Conservation (phyloP, 2,797 vertebrate species). For the Alca torda region DNA sequence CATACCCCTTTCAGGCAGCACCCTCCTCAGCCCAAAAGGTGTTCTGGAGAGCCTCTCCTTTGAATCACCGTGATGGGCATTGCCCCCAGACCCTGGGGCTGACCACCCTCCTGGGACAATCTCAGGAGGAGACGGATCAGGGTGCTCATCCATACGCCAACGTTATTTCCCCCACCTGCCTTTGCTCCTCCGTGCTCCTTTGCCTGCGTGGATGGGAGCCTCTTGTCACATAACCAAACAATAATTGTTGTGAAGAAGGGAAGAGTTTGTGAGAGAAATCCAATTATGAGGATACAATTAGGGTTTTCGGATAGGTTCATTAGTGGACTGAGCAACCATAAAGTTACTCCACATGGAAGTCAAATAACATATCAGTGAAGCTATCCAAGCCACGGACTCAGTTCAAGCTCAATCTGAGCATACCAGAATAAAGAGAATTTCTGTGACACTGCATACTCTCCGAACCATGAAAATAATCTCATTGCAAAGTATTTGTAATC, state of each 20-base stretch:
- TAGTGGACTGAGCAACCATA: not conserved
- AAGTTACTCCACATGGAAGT: not conserved
- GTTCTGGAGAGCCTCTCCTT: not conserved
- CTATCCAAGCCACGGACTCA: not conserved
- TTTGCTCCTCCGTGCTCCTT: not conserved
- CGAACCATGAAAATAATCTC: conserved; percentile 57
- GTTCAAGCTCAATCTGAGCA: not conserved
- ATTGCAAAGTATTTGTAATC: conserved; percentile 56
- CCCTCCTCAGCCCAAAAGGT: not conserved
- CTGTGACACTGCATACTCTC: conserved; percentile 21
- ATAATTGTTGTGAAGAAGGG: not conserved
- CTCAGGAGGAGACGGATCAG: not conserved
- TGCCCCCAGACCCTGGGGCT: not conserved
- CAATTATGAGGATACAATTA: not conserved
- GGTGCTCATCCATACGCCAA: not conserved
- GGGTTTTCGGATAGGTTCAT: not conserved
- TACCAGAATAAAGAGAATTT: conserved; percentile 26
- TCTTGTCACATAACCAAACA: not conserved
- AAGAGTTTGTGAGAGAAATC: not conserved
- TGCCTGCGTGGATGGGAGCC: not conserved
- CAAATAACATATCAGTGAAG: not conserved
- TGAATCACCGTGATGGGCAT: fast-evolving
- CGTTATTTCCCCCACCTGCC: not conserved
- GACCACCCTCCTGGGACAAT: not conserved
- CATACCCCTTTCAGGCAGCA: not conserved